Base-by-base conservation (phyloP, 2,888 invertebrate species). In the Theretra japonica region DNA sequence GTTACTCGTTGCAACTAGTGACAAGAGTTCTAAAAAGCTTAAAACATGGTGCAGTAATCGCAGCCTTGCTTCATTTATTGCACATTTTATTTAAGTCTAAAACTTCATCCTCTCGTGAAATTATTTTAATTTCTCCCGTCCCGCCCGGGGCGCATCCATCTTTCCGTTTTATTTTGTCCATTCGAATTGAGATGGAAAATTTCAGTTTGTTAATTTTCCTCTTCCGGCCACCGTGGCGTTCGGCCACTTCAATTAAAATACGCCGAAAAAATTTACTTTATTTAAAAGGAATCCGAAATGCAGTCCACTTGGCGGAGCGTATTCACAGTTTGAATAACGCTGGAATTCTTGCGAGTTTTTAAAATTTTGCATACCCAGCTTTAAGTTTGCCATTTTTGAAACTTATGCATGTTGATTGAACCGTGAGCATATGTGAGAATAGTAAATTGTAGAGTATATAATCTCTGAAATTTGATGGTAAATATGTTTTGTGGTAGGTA, bases 191-290 rank as follows among this genome's bases (percentile, higher is more conserved):
- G n/a, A 23, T 48, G 6, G 48, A 17, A 48, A 65, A 65, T 23
- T 48, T 48, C 48, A 23, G 15, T 23, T 41, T 25, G 41, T 62
- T 65, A 65, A 65, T 65, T 65, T 65, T 65, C 65, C 48, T 48
- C 41, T 17, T 15, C 65, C 65, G 48, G 23, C 41, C 6, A 65
- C 41, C 25, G 48, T 1, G 23, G 65, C 53, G 53, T 19, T 53
- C 53, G 53, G n/a, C n/a, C 53, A 53, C 65, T 65, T 48, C 65
- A 65, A 65, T 65, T 65, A 65, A 65, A 65, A 65, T 41, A 3
- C 41, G 65, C 65, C 48, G 65, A 48, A 65, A 65, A 48, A 65
- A 48, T 21, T 15, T 62, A 65, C 65, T 65, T 65, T 65, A 48
- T 48, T 65, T 65, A 65, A 65, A 65, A 65, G 65, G 48, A 65